Percentiles rank a stretch among this genome's conserved stretches.
These are phyloP conservation scores for Leucopsar rothschildi DNA, from an alignment of 2,113 vertebrate species.

Conservation along the genomic window DNA sequence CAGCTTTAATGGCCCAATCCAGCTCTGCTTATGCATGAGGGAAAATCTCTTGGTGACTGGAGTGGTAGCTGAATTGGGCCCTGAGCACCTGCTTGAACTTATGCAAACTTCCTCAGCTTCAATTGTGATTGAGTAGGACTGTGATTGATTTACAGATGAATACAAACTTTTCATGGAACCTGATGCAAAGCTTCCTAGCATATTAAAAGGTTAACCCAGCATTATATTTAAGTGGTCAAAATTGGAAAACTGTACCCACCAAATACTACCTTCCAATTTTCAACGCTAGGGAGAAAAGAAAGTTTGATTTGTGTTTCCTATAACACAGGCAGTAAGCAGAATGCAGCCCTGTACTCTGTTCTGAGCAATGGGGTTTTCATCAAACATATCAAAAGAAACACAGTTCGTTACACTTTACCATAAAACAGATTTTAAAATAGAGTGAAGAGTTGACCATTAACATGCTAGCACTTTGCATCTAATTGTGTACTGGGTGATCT, in stretches of 20 bases:
- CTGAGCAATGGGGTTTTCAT: background rate
- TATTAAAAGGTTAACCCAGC: slow-evolving; percentile 4
- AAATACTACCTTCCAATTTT: background rate
- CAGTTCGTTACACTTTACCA: background rate
- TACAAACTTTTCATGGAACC: background rate
- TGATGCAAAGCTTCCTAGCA: slow-evolving; percentile 29
- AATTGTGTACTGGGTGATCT: background rate
- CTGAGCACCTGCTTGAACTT: background rate
- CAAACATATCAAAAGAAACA: background rate
- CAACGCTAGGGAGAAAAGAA: background rate
- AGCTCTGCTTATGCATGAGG: background rate
- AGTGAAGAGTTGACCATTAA: background rate
- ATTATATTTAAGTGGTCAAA: background rate
- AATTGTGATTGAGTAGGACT: background rate
- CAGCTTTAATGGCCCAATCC: background rate
- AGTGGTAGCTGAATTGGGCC: slow-evolving; percentile 20
- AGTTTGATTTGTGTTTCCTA: background rate
- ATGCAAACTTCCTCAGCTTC: background rate
- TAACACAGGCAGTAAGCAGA: background rate
- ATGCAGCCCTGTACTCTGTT: background rate
- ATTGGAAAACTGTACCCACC: background rate
- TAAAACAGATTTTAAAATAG: background rate
- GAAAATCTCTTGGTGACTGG: background rate
- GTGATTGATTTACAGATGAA: background rate
- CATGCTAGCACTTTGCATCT: slow-evolving; percentile 25